A percentile compares a stretch with the other conserved stretches of the same genome.
Evolutionary conservation across 2,113 vertebrate genomes (phyloP).

Genomic region (Noturus placidus): DNA sequence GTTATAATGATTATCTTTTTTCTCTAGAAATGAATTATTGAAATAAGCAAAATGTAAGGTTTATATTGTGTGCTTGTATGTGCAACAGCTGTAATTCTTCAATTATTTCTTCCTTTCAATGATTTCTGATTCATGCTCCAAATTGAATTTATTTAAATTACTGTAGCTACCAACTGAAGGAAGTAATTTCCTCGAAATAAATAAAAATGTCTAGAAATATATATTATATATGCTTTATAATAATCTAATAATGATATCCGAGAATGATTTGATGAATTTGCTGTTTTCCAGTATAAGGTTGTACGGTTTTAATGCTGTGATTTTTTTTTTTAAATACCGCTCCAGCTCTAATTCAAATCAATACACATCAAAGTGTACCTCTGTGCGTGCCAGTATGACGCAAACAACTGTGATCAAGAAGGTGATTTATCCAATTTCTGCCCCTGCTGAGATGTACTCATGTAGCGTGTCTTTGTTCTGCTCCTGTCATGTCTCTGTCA

Average conservation of each 20-base stretch:
- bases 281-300: neutral
- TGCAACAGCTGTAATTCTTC: neutral
- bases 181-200: neutral
- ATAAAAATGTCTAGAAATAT: neutral
- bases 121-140: neutral
- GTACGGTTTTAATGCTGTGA: neutral
- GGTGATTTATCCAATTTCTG: constrained; percentile 10
- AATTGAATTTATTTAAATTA: neutral
- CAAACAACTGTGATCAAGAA: constrained; percentile 14
- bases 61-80: neutral
- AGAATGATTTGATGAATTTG: neutral
- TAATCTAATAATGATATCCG: neutral
- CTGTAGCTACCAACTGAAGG: neutral
- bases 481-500: constrained; percentile 48
- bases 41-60: neutral
- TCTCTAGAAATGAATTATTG: neutral
- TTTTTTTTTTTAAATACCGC: neutral
- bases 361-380: neutral
- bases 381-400: neutral
- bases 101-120: neutral
- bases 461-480: constrained; percentile 44
- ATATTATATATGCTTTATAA: neutral
- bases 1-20: neutral
- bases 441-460: constrained; percentile 18
- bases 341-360: neutral